Evolutionary conservation across 2,113 vertebrate species (phyloP), one percentile per base, ranked within the genome.

Genomic region (Corythaixoides concolor): DNA sequence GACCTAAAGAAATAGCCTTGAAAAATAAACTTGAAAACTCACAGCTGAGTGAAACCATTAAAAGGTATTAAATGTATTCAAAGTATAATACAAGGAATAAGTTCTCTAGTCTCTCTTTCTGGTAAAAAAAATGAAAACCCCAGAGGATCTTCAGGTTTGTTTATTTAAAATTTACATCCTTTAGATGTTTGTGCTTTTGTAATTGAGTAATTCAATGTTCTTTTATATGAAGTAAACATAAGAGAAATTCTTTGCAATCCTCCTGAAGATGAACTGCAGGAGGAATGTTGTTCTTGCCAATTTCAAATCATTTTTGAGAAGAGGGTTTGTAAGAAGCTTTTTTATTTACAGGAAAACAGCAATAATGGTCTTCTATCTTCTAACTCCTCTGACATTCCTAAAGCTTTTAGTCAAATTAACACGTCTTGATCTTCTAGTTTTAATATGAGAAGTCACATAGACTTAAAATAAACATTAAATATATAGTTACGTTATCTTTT

Each of bases 171-270:
- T 47, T 84, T 78, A 24, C 47, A 77, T 84, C 72, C 59, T 94
- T 90, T 89, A 84, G 72, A 91, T 3, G 4, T 64, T 74, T 89
- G 52, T 60, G 60, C 43, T 91, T 91, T 78, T 82, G 73, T 72
- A 87, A 94, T 94, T 50, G 39, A 92, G 53, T 76, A 85, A 82
- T 95, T 88, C 93, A 96, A 91, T 95, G 78, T 89, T 85, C 62
- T 95, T 93, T 94, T 59, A 77, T 30, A 90, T 2, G 67, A 92
- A 89, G 91, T 68, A 96, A 95, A 85, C 81, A 95, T 16, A 82
- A 20, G 39, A 86, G 84, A 96, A 92, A 96, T 97, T 96, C 89
- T 93, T 96, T 43, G 81, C 73, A 93, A 93, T 96, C 97, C 90
- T 94, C 60, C 33, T 90, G 88, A 92, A 95, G 80, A 94, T 89